Conservation (phyloP, 2,113 vertebrate species). For the Pseudorectes ferrugineus region DNA sequence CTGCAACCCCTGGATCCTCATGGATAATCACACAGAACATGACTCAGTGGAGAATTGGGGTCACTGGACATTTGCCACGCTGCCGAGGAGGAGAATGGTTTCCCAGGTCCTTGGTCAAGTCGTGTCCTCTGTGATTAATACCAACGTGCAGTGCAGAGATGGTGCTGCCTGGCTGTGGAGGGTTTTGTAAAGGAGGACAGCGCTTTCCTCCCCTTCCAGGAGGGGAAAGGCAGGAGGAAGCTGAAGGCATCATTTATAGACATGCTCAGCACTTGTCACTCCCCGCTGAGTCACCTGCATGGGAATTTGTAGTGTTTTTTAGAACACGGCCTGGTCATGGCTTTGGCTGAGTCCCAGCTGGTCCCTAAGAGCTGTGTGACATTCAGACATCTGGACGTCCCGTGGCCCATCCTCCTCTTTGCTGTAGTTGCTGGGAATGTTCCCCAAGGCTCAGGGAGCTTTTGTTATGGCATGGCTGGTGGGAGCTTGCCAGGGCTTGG, state of each 20-base stretch:
- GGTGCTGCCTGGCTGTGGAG: background rate
- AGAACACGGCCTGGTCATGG: background rate
- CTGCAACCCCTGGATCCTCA: background rate
- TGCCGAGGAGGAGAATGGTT: background rate
- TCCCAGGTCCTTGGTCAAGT: background rate
- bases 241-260: background rate
- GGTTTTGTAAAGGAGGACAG: background rate
- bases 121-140: background rate
- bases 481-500: background rate
- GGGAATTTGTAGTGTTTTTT: rapidly evolving
- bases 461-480: background rate
- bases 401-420: background rate
- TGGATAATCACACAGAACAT: background rate
- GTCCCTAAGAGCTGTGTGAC: background rate
- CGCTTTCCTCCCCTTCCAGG: background rate
- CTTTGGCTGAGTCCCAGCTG: background rate
- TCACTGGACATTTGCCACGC: constrained; percentile 17
- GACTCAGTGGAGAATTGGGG: constrained; percentile 24
- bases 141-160: background rate
- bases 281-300: background rate
- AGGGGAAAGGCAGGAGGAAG: background rate
- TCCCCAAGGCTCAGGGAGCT: background rate
- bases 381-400: rapidly evolving
- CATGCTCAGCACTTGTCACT: background rate
- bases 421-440: background rate